A percentile compares a stretch with the other conserved stretches of the same genome.
These are phyloP conservation scores for Cheilosia grossa DNA, from an alignment of 2,888 invertebrate genomes.

Conservation along the genomic window DNA sequence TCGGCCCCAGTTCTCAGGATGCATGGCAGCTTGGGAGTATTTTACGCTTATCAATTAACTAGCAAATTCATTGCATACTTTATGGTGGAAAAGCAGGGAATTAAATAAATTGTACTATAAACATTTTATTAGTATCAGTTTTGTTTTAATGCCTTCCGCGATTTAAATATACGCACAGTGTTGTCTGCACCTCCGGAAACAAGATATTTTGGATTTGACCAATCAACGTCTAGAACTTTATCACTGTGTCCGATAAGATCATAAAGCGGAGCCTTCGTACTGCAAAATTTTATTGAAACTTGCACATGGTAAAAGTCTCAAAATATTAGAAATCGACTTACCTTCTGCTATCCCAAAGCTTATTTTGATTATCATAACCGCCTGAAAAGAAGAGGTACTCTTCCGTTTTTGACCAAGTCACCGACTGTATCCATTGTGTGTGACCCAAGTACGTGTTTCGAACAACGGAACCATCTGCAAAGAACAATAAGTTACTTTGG, in stretches of 20 bases:
- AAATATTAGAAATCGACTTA: constrained; percentile 79
- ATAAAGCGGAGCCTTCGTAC: constrained; percentile 95
- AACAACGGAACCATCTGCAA: constrained; percentile 91
- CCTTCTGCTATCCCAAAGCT: constrained; percentile 98
- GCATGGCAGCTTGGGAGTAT: no score
- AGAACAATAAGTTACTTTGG: background rate
- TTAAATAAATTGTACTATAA: constrained; percentile 1
- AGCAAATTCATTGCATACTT: no score
- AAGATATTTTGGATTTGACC: constrained; percentile 93
- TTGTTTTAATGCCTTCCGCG: constrained; percentile 80
- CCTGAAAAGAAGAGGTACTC: constrained; percentile 96
- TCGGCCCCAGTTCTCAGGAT: no score
- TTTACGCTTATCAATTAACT: no score
- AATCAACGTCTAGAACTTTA: constrained; percentile 96
- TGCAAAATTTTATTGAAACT: constrained; percentile 82
- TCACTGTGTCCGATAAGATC: constrained; percentile 97
- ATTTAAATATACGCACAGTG: constrained; percentile 93
- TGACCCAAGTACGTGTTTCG: constrained; percentile 94
- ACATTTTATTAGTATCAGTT: constrained; percentile 37
- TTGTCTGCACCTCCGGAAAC: constrained; percentile 97
- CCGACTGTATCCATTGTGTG: constrained; percentile 95
- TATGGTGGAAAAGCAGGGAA: background rate
- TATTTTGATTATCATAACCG: constrained; percentile 94
- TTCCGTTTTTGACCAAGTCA: constrained; percentile 93
- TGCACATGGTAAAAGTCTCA: constrained; percentile 8